Evolutionary conservation across 2,113 vertebrate species (phyloP), one percentile per base, ranked within the genome.

Genomic region (Pituophis catenifer): DNA sequence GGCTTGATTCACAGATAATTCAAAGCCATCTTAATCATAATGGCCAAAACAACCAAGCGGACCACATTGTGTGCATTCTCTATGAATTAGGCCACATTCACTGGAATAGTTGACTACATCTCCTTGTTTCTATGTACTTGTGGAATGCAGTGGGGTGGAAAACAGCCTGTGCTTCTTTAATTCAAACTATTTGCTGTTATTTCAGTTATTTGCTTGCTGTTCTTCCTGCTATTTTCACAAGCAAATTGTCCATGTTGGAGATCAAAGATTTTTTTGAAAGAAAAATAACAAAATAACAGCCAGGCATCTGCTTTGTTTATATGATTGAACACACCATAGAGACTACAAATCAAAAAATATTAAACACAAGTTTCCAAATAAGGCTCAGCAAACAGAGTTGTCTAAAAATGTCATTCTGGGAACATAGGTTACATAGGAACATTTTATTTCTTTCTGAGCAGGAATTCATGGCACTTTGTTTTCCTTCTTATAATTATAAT

Each of bases 241-340:
- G 24, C 65, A 96, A 95, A 21, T 33, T 26, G 86, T 95, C 94
- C 94, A 86, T 93, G 38, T n/a, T 94, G 91, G 53, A 90, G 1
- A 17, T 11, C 94, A 94, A 26, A 87, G 86, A 58, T 89, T 62
- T 23, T 54, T 92, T 88, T 92, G 53, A 92, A 94, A 88, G 75
- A 65, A 53, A 59, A 48, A 81, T 54, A 62, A 91, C 57, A 57
- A 92, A 92, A 92, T 57, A 75, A 81, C 62, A 89, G 65, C 92
- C 17, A 96, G 90, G 55, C 26, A 1, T 55, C 86, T 62, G 8
- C 50, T 96, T 95, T 92, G 52, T 90, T 94, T 90, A 19, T 88
- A 95, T 96, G 96, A 95, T 89, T 97, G 94, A 97, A 90, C 85
- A 92, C 91, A 90, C 59, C 57, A 55, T n/a, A 91, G 92, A 93